Evolutionary conservation across 1,140 invertebrate genomes (phyloP).

Genomic region (Lucilia cuprina): DNA sequence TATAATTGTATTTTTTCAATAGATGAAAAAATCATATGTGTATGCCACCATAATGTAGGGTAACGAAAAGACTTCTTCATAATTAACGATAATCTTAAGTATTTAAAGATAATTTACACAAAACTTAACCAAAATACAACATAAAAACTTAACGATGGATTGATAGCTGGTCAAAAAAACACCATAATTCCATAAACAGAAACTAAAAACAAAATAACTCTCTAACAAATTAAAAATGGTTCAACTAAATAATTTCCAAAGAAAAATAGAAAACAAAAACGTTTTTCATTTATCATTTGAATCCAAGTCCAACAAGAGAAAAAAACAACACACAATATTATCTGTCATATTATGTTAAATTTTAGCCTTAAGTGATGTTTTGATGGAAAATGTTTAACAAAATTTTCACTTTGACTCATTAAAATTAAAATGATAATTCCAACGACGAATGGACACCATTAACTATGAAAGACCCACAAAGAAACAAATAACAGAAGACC

Average conservation of each 20-base stretch:
- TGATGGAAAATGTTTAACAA: constrained; percentile 46
- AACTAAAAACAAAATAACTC: background rate
- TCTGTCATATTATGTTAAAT: constrained; percentile 61
- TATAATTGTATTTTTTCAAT: no score
- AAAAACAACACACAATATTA: constrained; percentile 44
- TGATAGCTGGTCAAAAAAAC: constrained; percentile 5
- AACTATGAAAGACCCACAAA: background rate
- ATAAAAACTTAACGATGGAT: background rate
- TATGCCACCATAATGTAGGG: background rate
- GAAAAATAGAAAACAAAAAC: constrained; percentile 37
- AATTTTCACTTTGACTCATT: constrained; percentile 58
- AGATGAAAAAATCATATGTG: no score
- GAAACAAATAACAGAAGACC: background rate
- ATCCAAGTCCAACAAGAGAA: constrained; percentile 38
- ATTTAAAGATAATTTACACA: constrained; percentile 25
- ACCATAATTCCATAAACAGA: background rate
- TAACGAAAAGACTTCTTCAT: background rate
- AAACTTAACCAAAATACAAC: background rate
- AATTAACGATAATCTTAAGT: constrained; percentile 26
- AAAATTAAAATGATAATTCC: constrained; percentile 54
- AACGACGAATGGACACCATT: background rate
- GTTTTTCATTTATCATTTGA: constrained; percentile 55
- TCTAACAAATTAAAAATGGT: constrained; percentile 53
- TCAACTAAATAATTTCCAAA: constrained; percentile 46
- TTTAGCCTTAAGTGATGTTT: constrained; percentile 44